These are phyloP conservation scores for Scomber colias DNA, from an alignment of 2,113 vertebrate genomes.

Conservation along the genomic window DNA sequence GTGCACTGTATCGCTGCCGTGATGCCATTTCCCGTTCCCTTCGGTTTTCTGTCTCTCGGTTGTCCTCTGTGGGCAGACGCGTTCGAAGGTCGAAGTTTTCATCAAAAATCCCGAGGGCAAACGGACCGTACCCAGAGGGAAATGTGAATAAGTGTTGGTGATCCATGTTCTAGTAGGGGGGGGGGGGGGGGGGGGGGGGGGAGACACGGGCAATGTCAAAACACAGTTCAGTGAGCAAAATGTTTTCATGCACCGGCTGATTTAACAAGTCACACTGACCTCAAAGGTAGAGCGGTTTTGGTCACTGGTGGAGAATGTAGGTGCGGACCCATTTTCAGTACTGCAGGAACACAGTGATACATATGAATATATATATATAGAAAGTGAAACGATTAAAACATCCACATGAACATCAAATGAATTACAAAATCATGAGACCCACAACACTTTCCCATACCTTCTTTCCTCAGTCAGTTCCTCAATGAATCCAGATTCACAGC, in stretches of 20 bases:
- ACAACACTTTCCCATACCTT: constrained; percentile 80
- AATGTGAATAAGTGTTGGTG: constrained; percentile 93
- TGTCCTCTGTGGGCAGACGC: constrained; percentile 86
- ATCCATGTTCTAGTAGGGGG: constrained; percentile 86
- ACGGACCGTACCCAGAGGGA: constrained; percentile 91
- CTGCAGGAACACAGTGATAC: constrained; percentile 71
- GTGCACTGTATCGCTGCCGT: constrained; percentile 89
- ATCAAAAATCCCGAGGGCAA: constrained; percentile 93
- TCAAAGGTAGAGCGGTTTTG: constrained; percentile 89
- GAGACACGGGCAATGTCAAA: constrained; percentile 41
- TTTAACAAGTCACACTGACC: constrained; percentile 78
- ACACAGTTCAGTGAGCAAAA: not conserved
- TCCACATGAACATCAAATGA: not conserved
- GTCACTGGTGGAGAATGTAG: constrained; percentile 85
- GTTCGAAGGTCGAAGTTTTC: constrained; percentile 92
- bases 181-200: constrained; percentile 39
- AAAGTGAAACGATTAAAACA: constrained; percentile 1
- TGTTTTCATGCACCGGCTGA: not conserved
- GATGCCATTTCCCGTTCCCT: constrained; percentile 92
- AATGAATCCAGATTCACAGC: constrained; percentile 96
- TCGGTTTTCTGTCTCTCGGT: constrained; percentile 90
- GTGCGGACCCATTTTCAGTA: constrained; percentile 87
- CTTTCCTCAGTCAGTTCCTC: constrained; percentile 92
- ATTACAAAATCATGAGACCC: not conserved
- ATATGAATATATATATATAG: not conserved